These are phyloP conservation scores for Aplysina aerophoba DNA, from an alignment of 37 sponge, comb jelly and placozoan genomes.

Conservation along the genomic window DNA sequence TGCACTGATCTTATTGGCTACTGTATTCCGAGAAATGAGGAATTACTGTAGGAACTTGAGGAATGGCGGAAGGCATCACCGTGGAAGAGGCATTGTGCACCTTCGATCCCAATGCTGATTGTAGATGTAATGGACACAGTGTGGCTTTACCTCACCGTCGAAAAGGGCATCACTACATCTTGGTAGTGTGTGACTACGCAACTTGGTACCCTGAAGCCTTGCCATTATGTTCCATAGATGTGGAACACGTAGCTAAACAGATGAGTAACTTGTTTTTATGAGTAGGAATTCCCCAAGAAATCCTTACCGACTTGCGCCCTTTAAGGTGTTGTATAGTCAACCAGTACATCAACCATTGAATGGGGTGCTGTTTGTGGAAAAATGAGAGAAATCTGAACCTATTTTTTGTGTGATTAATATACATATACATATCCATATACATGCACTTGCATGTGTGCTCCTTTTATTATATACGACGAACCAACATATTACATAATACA, in stretches of 20 bases:
- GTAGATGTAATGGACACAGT: slow-evolving; percentile 66
- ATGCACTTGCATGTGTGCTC: not conserved
- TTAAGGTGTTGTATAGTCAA: too few species aligned
- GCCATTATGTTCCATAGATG: slow-evolving; percentile 42
- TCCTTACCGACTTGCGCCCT: slow-evolving; percentile 69
- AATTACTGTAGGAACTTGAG: slow-evolving; percentile 44
- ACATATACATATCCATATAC: not conserved
- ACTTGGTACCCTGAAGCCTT: slow-evolving; percentile 66
- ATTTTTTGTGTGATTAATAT: too few species aligned
- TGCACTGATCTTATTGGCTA: slow-evolving; percentile 58
- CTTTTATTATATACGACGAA: not conserved
- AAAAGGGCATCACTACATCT: slow-evolving; percentile 43
- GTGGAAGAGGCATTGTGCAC: slow-evolving; percentile 25
- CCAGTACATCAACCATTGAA: too few species aligned
- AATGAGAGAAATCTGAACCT: too few species aligned
- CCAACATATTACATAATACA: too few species aligned
- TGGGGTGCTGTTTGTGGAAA: too few species aligned
- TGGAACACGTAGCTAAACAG: slow-evolving; percentile 43
- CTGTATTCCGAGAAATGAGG: slow-evolving; percentile 40
- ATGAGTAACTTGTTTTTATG: slow-evolving; percentile 37
- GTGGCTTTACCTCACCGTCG: slow-evolving; percentile 48
- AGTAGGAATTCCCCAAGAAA: slow-evolving; percentile 57
- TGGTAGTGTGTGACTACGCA: slow-evolving; percentile 61
- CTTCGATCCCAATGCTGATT: slow-evolving; percentile 54
- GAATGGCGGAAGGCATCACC: slow-evolving; percentile 44